A percentile compares a stretch with the other conserved stretches of the same genome.
phyloP scores from a whole-genome alignment of 2,113 vertebrate species.

The Otus sunia region DNA sequence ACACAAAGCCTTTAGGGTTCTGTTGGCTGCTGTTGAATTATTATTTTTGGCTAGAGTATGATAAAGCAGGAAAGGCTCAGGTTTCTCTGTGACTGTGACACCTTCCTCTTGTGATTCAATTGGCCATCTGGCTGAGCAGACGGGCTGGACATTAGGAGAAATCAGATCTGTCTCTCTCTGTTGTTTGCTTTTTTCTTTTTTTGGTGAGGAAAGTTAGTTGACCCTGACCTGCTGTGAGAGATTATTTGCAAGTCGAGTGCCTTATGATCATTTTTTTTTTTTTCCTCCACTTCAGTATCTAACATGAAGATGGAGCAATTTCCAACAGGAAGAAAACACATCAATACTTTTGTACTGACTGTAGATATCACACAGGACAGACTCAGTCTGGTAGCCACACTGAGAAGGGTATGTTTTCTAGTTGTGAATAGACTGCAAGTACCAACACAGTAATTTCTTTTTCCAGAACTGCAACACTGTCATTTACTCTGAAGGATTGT shows the following conservation, averaged over 20 bases:
- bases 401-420: background rate
- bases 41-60: background rate
- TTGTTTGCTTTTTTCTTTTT: background rate
- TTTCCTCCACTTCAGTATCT: background rate
- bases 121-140: conserved; percentile 28
- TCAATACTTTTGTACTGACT: background rate
- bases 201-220: background rate
- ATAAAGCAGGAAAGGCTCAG: background rate
- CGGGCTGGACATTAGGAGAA: background rate
- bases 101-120: conserved; percentile 35
- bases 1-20: background rate
- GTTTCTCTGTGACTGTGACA: background rate
- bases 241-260: background rate
- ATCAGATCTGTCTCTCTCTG: background rate
- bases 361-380: background rate
- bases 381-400: background rate
- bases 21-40: background rate
- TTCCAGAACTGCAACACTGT: background rate
- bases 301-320: background rate
- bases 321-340: background rate
- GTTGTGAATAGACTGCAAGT: background rate
- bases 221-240: background rate
- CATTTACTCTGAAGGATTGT: background rate
- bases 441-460: background rate
- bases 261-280: background rate